phyloP scores from a whole-genome alignment of 2,888 invertebrate species.

The Hydrotaea cyrtoneurina region DNA sequence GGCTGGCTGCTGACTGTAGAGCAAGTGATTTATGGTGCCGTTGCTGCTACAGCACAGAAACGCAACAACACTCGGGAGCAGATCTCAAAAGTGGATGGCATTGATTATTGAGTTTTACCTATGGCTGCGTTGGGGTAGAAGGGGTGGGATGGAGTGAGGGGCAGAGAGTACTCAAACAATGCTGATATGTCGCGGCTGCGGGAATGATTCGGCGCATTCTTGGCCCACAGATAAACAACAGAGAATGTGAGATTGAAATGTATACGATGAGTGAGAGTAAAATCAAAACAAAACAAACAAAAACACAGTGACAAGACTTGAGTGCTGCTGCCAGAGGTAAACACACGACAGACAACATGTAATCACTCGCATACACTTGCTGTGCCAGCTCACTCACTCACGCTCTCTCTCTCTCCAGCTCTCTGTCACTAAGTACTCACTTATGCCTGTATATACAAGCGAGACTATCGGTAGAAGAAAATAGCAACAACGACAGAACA shows the following conservation, averaged over 20 bases:
- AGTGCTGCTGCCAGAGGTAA: not conserved
- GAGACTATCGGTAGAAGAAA: not conserved
- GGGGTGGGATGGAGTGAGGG: not conserved
- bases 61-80: constrained; percentile 22
- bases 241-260: not conserved
- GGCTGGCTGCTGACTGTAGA: constrained; percentile 15
- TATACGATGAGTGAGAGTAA: not conserved
- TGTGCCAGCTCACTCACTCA: not conserved
- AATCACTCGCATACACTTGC: constrained; percentile 23
- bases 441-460: not conserved
- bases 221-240: not conserved
- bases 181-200: not conserved
- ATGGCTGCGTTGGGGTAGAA: not conserved
- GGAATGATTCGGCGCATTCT: constrained; percentile 64
- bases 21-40: constrained; percentile 28
- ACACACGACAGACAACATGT: not conserved
- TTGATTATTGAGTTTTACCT: constrained; percentile 63
- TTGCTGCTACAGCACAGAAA: constrained; percentile 5
- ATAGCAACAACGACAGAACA: not conserved
- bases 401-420: not conserved
- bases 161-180: no score
- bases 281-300: not conserved
- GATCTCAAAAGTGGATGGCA: constrained; percentile 50
- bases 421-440: not conserved
- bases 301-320: not conserved